These are phyloP conservation scores for Brassicogethes aeneus DNA, from an alignment of 2,888 invertebrate species.

Conservation along the genomic window DNA sequence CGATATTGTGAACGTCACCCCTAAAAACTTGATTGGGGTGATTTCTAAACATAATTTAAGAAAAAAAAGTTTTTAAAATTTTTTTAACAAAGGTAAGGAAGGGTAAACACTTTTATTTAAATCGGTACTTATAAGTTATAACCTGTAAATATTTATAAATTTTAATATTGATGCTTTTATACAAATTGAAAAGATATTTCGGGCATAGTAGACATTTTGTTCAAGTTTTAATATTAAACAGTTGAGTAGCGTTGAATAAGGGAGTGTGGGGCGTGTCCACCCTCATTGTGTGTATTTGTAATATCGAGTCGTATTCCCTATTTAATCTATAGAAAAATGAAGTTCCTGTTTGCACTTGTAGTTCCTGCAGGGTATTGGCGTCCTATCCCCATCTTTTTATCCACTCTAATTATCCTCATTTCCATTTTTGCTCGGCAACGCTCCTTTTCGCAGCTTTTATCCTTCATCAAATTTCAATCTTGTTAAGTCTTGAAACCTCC, in stretches of 20 bases:
- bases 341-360: neutral
- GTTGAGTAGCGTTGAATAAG: neutral
- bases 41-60: no score
- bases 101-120: no score
- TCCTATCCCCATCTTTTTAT: conserved; percentile 10
- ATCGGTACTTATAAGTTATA: no score
- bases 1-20: no score
- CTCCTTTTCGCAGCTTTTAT: conserved; percentile 34
- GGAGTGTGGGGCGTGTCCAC: neutral
- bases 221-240: neutral
- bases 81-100: no score
- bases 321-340: conserved; percentile 2
- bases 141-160: no score
- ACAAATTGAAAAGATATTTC: no score
- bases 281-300: conserved; percentile 2
- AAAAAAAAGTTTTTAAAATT: no score
- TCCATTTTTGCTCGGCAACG: conserved; percentile 30
- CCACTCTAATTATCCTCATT: conserved; percentile 35
- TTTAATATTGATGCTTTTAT: no score
- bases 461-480: conserved; percentile 35
- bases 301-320: conserved; percentile 2
- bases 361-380: neutral
- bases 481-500: conserved; percentile 26
- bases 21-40: no score
- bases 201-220: conserved; percentile 1